Percentiles rank a stretch among this genome's conserved stretches.
Conservation (phyloP, 2,888 invertebrate genomes). For the Leptinotarsa juncta region DNA sequence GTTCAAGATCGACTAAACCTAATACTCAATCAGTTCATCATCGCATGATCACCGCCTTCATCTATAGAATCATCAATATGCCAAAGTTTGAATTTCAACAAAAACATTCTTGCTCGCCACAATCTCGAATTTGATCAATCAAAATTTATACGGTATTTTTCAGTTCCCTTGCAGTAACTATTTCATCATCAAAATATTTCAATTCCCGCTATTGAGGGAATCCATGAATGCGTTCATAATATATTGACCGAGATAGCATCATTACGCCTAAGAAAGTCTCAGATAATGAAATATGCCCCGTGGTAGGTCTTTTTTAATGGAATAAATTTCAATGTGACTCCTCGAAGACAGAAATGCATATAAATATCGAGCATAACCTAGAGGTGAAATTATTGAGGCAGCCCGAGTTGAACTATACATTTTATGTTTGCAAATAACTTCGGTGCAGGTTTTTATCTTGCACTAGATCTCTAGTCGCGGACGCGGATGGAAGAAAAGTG, state of each 20-base stretch:
- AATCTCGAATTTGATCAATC: no score
- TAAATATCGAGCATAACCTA: slow-evolving; percentile 33
- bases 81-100: no score
- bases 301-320: slow-evolving; percentile 30
- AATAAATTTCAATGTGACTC: slow-evolving; percentile 36
- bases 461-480: slow-evolving; percentile 21
- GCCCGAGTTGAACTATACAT: slow-evolving; percentile 17
- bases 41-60: no score
- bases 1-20: no score
- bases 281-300: slow-evolving; percentile 35
- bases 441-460: slow-evolving; percentile 22
- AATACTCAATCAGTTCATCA: no score
- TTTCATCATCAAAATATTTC: background rate
- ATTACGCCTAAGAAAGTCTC: slow-evolving; percentile 32
- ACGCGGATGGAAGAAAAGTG: background rate
- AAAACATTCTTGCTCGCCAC: no score
- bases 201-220: slow-evolving; percentile 7
- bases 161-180: background rate
- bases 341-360: slow-evolving; percentile 26
- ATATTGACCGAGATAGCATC: slow-evolving; percentile 29
- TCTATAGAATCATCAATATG: no score
- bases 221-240: slow-evolving; percentile 21
- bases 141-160: no score
- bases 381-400: slow-evolving; percentile 29
- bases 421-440: slow-evolving; percentile 28